Evolutionary conservation across 1,140 invertebrate genomes (phyloP).

Genomic region (Danaus melanippus): DNA sequence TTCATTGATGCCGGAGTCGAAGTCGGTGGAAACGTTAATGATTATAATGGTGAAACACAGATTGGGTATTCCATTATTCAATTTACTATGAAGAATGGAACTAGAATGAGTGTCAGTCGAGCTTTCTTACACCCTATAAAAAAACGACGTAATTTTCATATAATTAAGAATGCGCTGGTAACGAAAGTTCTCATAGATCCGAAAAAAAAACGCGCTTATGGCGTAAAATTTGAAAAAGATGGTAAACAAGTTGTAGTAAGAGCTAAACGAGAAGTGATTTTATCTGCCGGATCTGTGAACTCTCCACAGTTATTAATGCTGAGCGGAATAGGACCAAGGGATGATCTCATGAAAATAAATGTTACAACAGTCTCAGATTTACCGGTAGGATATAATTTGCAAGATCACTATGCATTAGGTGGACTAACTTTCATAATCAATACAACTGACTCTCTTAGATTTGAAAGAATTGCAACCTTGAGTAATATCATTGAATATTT

Average conservation of each 20-base stretch:
- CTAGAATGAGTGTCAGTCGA: conserved; percentile 74
- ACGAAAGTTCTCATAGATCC: conserved; percentile 24
- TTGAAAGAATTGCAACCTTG: conserved; percentile 29
- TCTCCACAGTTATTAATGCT: conserved; percentile 84
- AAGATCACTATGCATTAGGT: conserved; percentile 71
- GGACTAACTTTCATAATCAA: conserved; percentile 77
- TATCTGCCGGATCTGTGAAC: conserved; percentile 80
- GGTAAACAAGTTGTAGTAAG: conserved; percentile 11
- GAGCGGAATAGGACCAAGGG: conserved; percentile 78
- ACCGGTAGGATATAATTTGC: conserved; percentile 22
- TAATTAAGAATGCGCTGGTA: conserved; percentile 19
- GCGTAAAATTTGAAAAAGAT: conserved; percentile 16
- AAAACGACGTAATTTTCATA: conserved; percentile 21
- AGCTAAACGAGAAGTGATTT: conserved; percentile 74
- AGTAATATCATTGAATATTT: conserved; percentile 35
- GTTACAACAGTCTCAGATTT: conserved; percentile 15
- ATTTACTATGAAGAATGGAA: conserved; percentile 74
- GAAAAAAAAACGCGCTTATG: conserved; percentile 18
- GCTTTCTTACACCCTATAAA: conserved; percentile 75
- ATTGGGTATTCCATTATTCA: conserved; percentile 68
- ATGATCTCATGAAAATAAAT: conserved; percentile 21
- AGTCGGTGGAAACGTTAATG: conserved; percentile 76
- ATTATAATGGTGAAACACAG: conserved; percentile 71
- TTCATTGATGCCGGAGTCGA: conserved; percentile 83
- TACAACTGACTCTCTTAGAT: conserved; percentile 34